Percentiles rank a stretch among this genome's conserved stretches.
phyloP scores from a whole-genome alignment of 2,888 invertebrate genomes.

The Chrysomela aeneicollis region DNA sequence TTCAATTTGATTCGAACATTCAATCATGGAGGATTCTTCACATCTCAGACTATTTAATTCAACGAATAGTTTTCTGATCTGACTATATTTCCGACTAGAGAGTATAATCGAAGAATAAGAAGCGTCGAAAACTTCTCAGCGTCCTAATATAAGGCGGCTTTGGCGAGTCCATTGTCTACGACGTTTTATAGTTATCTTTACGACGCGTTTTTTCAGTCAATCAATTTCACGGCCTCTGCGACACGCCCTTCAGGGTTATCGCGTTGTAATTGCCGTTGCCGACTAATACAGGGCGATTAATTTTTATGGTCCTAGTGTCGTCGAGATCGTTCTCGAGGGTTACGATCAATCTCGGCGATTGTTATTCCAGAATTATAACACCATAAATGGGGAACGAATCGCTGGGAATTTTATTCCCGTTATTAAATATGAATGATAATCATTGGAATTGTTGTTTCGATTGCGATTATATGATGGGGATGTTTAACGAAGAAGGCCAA shows the following conservation, averaged over 20 bases:
- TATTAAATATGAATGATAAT: constrained; percentile 32
- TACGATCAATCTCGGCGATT: constrained; percentile 36
- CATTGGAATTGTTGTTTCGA: constrained; percentile 30
- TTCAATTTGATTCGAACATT: too few relatives aligned
- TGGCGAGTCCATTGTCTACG: constrained; percentile 48
- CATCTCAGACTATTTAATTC: too few relatives aligned
- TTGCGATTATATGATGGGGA: neutral
- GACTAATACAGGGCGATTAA: constrained; percentile 58
- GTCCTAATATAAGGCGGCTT: constrained; percentile 50
- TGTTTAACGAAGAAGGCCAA: too few relatives aligned
- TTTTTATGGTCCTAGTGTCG: constrained; percentile 54
- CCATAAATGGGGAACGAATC: constrained; percentile 31
- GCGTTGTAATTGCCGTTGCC: constrained; percentile 56
- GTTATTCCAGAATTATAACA: constrained; percentile 37
- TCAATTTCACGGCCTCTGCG: constrained; percentile 39
- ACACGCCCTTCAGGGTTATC: constrained; percentile 48
- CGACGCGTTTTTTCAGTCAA: constrained; percentile 52
- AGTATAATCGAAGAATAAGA: too few relatives aligned
- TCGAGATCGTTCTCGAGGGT: constrained; percentile 38
- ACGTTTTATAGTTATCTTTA: constrained; percentile 60
- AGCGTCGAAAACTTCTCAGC: constrained; percentile 55
- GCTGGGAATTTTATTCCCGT: constrained; percentile 28
- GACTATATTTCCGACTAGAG: too few relatives aligned
- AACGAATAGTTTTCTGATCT: too few relatives aligned
- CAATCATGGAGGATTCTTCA: too few relatives aligned